These are phyloP conservation scores for Ectropis grisescens DNA, from an alignment of 1,140 invertebrate species.

Conservation along the genomic window DNA sequence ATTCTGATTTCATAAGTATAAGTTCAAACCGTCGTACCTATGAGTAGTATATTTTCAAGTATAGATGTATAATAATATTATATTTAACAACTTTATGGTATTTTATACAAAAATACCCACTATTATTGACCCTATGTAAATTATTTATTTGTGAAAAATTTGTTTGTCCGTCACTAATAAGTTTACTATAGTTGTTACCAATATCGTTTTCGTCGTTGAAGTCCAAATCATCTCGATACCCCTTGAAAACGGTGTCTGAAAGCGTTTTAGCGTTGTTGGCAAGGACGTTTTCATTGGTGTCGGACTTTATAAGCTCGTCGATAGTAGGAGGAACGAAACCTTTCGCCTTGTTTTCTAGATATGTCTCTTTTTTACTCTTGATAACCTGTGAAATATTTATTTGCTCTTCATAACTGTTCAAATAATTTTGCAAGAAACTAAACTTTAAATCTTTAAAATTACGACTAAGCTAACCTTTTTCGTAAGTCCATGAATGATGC, in stretches of 20 bases:
- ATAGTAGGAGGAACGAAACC: slow-evolving; percentile 49
- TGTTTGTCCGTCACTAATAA: too few relatives aligned
- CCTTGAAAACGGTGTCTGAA: slow-evolving; percentile 56
- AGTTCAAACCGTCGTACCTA: too few relatives aligned
- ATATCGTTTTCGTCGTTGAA: slow-evolving; percentile 81
- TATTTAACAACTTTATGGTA: too few relatives aligned
- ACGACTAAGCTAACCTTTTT: slow-evolving; percentile 57
- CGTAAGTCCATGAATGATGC: slow-evolving; percentile 75
- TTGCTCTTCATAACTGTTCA: neutral
- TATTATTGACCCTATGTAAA: too few relatives aligned
- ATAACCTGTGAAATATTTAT: slow-evolving; percentile 65
- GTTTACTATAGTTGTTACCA: slow-evolving; percentile 50
- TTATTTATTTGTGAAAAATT: too few relatives aligned
- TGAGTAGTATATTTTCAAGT: too few relatives aligned
- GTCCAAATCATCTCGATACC: slow-evolving; percentile 78
- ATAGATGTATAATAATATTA: too few relatives aligned
- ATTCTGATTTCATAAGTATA: too few relatives aligned
- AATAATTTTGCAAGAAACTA: too few relatives aligned
- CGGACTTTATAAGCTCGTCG: slow-evolving; percentile 21
- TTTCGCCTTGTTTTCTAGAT: slow-evolving; percentile 61
- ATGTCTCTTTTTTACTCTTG: slow-evolving; percentile 70
- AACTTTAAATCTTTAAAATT: neutral
- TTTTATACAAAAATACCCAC: too few relatives aligned
- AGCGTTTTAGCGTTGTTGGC: slow-evolving; percentile 42
- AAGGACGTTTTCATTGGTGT: slow-evolving; percentile 23